Evolutionary conservation across 2,888 invertebrate genomes (phyloP), one percentile per base, ranked within the genome.

Genomic region (Mamestra brassicae): DNA sequence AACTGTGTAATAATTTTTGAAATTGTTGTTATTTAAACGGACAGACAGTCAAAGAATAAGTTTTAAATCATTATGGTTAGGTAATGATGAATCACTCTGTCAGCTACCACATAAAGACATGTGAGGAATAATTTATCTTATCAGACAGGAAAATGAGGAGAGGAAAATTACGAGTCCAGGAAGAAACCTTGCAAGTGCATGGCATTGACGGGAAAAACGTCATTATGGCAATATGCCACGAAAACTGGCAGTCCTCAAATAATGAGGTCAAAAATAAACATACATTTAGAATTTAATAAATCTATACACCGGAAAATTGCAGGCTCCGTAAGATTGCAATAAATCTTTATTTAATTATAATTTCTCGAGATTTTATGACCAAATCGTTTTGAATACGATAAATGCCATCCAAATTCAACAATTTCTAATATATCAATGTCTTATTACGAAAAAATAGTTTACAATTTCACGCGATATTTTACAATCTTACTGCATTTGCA

Each of bases 131-230:
- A 69, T 60, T 66, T 36, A 71, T 54, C 65, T 55, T 52, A 66
- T 66, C 55, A 0, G n/a, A 38, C 74, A 83, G 83, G 80, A 85
- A 78, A 83, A 83, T 64, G 3, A 73, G 47, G 36, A 11, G 26
- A 72, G 74, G 69, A 85, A 83, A 82, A 74, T 71, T 45, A 71
- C 64, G 47, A 50, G 42, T 15, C 34, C 63, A 78, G 67, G 80
- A 62, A 72, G 63, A 13, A 58, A 62, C 83, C 83, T 83, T 73
- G 74, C 11, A 13, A 61, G 61, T 10, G 3, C 8, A 62, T 62
- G 52, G 57, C 74, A 74, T 79, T 78, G 71, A 11, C 38, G 4
- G 13, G 54, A 69, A 70, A 70, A 64, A 64, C 13, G 10, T 36
- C 45, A 6, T 26, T 34, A 38, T 68, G 71, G 15, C 65, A 62